phyloP scores from a whole-genome alignment of 2,888 invertebrate genomes.

The Lasius fuliginosus region DNA sequence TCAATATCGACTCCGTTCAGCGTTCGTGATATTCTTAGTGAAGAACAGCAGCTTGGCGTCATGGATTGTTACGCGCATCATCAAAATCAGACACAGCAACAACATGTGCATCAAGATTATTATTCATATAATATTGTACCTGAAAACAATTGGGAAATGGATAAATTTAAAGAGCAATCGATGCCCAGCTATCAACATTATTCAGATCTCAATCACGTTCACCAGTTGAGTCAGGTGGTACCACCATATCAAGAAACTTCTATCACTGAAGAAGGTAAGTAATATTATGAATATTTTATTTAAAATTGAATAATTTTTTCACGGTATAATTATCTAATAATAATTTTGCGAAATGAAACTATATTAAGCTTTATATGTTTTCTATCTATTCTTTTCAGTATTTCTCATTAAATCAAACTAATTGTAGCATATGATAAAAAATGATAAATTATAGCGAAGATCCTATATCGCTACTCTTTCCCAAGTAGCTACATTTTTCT shows the following conservation, averaged over 20 bases:
- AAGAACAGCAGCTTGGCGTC: conserved; percentile 81
- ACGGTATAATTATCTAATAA: neutral
- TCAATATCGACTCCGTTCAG: conserved; percentile 84
- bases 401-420: neutral
- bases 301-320: neutral
- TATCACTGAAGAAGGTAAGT: conserved; percentile 82
- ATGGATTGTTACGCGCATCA: conserved; percentile 84
- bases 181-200: conserved; percentile 79
- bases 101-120: conserved; percentile 81
- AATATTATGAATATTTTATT: neutral
- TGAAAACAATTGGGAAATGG: conserved; percentile 83
- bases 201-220: conserved; percentile 81
- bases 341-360: neutral
- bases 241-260: conserved; percentile 79
- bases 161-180: conserved; percentile 83
- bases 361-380: neutral
- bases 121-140: conserved; percentile 80
- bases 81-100: conserved; percentile 74
- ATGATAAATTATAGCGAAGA: neutral
- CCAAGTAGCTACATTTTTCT: conserved; percentile 2
- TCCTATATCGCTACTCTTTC: neutral
- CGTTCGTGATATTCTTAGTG: conserved; percentile 84
- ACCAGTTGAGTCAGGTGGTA: conserved; percentile 81
- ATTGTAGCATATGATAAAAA: neutral
- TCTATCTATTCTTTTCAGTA: neutral